Percentiles rank a stretch among this genome's conserved stretches.
phyloP scores from a whole-genome alignment of 2,113 vertebrate genomes.

The Arizona elegans region DNA sequence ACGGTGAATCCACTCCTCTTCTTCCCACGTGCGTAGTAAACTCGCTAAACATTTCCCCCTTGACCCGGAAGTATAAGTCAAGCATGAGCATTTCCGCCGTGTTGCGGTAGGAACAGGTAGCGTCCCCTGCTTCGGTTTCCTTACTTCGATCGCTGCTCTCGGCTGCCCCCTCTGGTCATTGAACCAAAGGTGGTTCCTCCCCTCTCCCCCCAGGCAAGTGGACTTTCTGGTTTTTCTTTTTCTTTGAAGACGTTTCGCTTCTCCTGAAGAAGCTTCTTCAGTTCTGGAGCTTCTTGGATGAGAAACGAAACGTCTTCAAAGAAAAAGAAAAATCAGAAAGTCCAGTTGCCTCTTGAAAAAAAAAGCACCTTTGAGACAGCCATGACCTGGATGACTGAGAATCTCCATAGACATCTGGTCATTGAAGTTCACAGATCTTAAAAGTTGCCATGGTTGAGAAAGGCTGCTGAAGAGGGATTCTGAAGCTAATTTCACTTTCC shows the following conservation, averaged over 20 bases:
- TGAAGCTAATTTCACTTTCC: neutral
- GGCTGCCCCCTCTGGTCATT: neutral
- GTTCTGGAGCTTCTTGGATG: too few species aligned
- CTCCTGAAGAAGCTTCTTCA: too few species aligned
- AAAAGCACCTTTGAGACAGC: too few species aligned
- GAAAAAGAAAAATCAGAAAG: too few species aligned
- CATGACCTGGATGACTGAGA: too few species aligned
- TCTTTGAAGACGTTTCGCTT: too few species aligned
- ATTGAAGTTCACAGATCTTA: neutral
- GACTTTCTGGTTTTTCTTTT: too few species aligned
- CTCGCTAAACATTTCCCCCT: conserved; percentile 2
- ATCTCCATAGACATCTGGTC: neutral
- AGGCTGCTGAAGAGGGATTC: neutral
- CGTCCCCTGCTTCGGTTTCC: neutral
- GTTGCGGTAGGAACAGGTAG: neutral
- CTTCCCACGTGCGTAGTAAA: conserved; percentile 34
- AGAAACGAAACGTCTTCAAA: too few species aligned
- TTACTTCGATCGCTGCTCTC: neutral
- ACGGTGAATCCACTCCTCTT: neutral
- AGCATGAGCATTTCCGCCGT: neutral
- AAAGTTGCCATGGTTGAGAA: neutral
- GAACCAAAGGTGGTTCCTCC: neutral
- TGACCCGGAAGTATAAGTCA: conserved; percentile 35
- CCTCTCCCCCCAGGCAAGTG: too few species aligned
- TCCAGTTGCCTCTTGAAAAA: too few species aligned